These are phyloP conservation scores for Nephila pilipes DNA, from an alignment of 1,140 invertebrate genomes.

Conservation along the genomic window DNA sequence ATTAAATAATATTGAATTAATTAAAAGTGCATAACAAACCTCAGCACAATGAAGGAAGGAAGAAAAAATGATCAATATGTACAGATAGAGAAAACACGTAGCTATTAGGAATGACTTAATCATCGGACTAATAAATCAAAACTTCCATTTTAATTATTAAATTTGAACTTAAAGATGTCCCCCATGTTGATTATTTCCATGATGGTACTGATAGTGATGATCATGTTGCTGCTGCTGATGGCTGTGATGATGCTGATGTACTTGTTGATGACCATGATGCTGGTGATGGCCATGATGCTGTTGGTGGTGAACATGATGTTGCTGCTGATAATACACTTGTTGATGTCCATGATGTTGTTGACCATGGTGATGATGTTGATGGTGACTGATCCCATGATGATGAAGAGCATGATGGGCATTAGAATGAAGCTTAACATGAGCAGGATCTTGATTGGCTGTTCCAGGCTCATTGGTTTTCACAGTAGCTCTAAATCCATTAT, in stretches of 20 bases:
- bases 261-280: not conserved
- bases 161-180: no score
- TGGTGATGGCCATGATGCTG: not conserved
- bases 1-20: no score
- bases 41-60: no score
- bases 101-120: no score
- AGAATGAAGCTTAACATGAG: conserved; percentile 65
- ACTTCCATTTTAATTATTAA: no score
- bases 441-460: conserved; percentile 3
- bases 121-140: no score
- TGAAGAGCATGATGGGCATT: not conserved
- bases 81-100: no score
- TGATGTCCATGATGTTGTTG: not conserved
- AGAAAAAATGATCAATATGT: no score
- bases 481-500: conserved; percentile 51
- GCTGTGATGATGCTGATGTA: not conserved
- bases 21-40: no score
- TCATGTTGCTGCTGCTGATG: not conserved
- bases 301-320: not conserved
- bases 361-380: not conserved
- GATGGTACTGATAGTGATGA: not conserved
- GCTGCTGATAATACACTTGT: not conserved
- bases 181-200: not conserved
- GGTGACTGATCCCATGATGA: not conserved
- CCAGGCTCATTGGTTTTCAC: conserved; percentile 70